Evolutionary conservation across 1,140 invertebrate species (phyloP), one percentile per base, ranked within the genome.

Genomic region (Delia radicum): DNA sequence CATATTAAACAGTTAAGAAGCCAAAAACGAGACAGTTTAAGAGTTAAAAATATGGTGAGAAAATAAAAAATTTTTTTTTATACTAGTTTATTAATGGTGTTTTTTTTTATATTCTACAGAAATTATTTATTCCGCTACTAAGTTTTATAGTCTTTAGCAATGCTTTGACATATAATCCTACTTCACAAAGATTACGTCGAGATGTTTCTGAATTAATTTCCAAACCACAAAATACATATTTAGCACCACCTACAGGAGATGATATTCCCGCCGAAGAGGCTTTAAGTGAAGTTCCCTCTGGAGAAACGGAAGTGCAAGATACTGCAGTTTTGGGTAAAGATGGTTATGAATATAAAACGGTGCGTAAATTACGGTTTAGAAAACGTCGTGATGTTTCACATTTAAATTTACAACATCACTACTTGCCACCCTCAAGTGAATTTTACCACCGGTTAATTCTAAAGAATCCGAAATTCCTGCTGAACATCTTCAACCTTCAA

Each of bases 331-430:
- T 77, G 10, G 80, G 80, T 13, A 77, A 78, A 3, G 55, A 78
- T 15, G 82, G 82, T 73, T 84, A 84, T 65, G 81, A 84, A 37
- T 84, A 84, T 73, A 80, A 80, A 28, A 81, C 82, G 0, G 80
- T 84, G 67, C 81, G 82, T 21, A 79, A 80, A 48, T 76, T 84
- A 0, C 80, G 81, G 74, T 76, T 82, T 48, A 81, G 82, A 26
- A 80, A 81, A 28, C 80, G 80, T 2, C 82, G 82, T 55, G 82
- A 84, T 78, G 82, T 84, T 8, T 84, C 82, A 5, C 82, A 84
- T 48, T 63, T 84, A 78, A 73, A 48, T 26, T 63, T 76, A 2
- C n/a, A n/a, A n/a, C n/a, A n/a, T n/a, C n/a, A n/a, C n/a, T n/a
- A n/a, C n/a, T n/a, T n/a, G n/a, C n/a, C n/a, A n/a, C n/a, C n/a